Evolutionary conservation across 2,113 vertebrate species (phyloP), one percentile per base, ranked within the genome.

Genomic region (Pachycephala philippinensis): DNA sequence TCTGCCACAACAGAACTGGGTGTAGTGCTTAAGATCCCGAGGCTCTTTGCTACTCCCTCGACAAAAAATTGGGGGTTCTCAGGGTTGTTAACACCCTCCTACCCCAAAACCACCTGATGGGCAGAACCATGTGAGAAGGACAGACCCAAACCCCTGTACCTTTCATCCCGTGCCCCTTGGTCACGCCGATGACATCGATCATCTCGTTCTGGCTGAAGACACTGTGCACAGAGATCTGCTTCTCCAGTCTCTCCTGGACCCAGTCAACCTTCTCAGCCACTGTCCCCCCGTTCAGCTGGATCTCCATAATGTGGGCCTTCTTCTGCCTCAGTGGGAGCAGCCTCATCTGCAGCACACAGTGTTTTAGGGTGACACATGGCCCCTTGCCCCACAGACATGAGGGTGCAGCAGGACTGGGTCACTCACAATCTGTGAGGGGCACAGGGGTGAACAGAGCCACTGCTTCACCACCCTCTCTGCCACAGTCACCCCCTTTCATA

Each of bases 241-340:
- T 98, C 96, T 98, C 98, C 92, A 98, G 97, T 90, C 95, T 97
- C 83, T 98, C 98, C 13, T 95, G 98, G 1, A 97, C 98, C 98
- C 98, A 98, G 86, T 98, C 98, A 6, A 98, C 98, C 90, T 98
- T 98, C 59, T 98, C 98, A 1, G 98, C 96, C 94, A 98, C 97
- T 0, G 98, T 97, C 14, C 98, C 98, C 0, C 98, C 98, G 0
- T 98, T 98, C 94, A 98, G 83, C 96, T 98, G 98, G 76, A 98
- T 97, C 96, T 98, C 98, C 98, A 98, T 98, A 54, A 98, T 91
- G 3, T 98, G 98, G 39, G 98, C 98, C 77, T 98, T 98, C 96
- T 98, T 98, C 95, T 98, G 98, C 47, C 97, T 81, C 93, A 98
- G 96, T 0, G 98, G 98, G 31, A 98, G 98, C 86, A 98, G 97